phyloP scores from a whole-genome alignment of 2,113 vertebrate species.

The Orientallactaga bullata region DNA sequence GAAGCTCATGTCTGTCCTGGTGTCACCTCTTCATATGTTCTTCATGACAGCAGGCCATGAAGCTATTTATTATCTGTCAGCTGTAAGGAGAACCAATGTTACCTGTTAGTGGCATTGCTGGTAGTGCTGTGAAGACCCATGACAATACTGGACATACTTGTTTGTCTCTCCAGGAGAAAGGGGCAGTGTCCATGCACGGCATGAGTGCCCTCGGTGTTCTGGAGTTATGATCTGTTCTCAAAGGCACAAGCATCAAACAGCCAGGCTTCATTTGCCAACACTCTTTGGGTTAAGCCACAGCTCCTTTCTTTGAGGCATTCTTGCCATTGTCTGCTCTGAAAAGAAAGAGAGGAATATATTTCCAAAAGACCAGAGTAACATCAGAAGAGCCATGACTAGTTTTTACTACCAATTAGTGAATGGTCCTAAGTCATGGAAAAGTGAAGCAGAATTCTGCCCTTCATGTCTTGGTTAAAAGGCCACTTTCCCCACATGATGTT shows the following conservation, averaged over 20 bases:
- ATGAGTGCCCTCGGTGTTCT: not conserved
- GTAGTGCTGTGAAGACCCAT: not conserved
- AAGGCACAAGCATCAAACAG: not conserved
- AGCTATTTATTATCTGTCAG: not conserved
- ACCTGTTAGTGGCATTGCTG: not conserved
- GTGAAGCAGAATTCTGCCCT: not conserved
- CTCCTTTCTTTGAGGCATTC: not conserved
- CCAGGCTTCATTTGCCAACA: not conserved
- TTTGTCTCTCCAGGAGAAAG: not conserved
- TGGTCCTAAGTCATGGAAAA: not conserved
- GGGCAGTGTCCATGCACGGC: not conserved
- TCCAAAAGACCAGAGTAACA: not conserved
- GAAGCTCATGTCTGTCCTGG: not conserved
- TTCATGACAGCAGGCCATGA: not conserved
- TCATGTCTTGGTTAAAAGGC: not conserved
- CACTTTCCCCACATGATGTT: not conserved
- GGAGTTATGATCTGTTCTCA: not conserved
- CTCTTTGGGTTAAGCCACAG: not conserved
- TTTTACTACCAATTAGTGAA: not conserved
- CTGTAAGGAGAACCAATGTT: not conserved
- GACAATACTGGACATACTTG: accelerated
- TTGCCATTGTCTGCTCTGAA: conserved; percentile 11
- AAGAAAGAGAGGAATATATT: not conserved
- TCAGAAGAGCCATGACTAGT: not conserved
- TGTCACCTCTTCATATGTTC: not conserved